A percentile compares a stretch with the other conserved stretches of the same genome.
phyloP scores from a whole-genome alignment of 2,888 invertebrate species.

The Rhorus exstirpatorius region DNA sequence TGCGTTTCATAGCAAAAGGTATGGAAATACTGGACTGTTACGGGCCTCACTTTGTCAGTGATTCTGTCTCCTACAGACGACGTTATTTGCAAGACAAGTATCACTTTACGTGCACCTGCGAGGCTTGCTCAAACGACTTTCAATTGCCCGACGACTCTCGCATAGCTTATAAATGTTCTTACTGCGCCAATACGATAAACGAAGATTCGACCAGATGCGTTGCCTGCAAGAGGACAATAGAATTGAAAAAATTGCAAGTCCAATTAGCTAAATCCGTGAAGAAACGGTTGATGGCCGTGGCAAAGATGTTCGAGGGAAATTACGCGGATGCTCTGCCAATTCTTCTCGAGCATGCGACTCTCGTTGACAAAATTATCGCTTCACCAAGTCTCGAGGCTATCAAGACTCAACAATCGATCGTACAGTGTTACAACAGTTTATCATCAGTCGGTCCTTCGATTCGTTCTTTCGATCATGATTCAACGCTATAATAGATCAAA shows the following conservation, averaged over 20 bases:
- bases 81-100: constrained; percentile 84
- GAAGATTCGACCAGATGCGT: constrained; percentile 64
- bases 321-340: constrained; percentile 80
- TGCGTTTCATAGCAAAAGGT: constrained; percentile 83
- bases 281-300: constrained; percentile 77
- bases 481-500: no score
- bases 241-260: constrained; percentile 74
- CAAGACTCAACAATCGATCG: constrained; percentile 84
- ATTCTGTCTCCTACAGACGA: constrained; percentile 79
- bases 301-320: constrained; percentile 80
- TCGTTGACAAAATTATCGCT: constrained; percentile 79
- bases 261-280: constrained; percentile 78
- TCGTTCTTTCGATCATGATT: background rate
- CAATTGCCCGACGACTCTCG: constrained; percentile 73
- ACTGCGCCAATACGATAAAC: constrained; percentile 68
- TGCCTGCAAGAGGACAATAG: constrained; percentile 75
- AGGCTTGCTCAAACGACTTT: constrained; percentile 85
- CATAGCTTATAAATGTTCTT: constrained; percentile 77
- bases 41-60: constrained; percentile 85
- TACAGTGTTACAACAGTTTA: constrained; percentile 83
- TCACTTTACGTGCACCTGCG: constrained; percentile 85
- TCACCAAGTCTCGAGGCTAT: constrained; percentile 81
- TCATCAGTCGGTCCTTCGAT: constrained; percentile 63
- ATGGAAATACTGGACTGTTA: constrained; percentile 86
- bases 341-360: constrained; percentile 79